These are phyloP conservation scores for Perdita meconis DNA, from an alignment of 2,888 invertebrate genomes.

Conservation along the genomic window DNA sequence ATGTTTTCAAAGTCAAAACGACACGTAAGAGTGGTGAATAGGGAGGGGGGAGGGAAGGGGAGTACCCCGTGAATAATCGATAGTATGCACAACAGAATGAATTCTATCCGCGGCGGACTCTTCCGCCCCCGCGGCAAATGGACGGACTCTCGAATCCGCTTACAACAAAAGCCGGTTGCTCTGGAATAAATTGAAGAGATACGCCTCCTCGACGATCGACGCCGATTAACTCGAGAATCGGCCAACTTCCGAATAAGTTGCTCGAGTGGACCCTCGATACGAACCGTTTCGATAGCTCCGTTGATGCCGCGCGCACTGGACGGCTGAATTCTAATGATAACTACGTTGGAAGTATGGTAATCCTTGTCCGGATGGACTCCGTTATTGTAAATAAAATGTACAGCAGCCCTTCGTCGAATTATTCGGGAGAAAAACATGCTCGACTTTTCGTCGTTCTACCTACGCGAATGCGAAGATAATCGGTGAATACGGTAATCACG, in stretches of 20 bases:
- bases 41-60: no score
- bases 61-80: conserved; percentile 72
- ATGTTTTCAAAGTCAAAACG: conserved; percentile 63
- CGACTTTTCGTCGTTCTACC: no score
- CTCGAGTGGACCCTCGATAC: conserved; percentile 29
- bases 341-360: conserved; percentile 4
- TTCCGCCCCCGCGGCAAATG: conserved; percentile 64
- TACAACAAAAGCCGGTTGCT: conserved; percentile 71
- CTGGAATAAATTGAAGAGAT: conserved; percentile 69
- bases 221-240: conserved; percentile 54
- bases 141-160: conserved; percentile 65
- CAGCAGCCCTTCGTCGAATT: not conserved
- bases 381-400: not conserved
- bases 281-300: conserved; percentile 17
- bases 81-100: conserved; percentile 70
- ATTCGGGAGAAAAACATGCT: not conserved
- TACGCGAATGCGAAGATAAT: no score
- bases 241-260: conserved; percentile 53
- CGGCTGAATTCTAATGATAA: conserved; percentile 1
- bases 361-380: not conserved
- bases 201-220: conserved; percentile 52
- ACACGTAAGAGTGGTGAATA: conserved; percentile 69
- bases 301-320: conserved; percentile 14
- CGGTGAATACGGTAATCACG: not conserved
- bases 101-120: conserved; percentile 62